These are phyloP conservation scores for Schlechtendalia chinensis DNA, from an alignment of 1,140 invertebrate species.

Conservation along the genomic window DNA sequence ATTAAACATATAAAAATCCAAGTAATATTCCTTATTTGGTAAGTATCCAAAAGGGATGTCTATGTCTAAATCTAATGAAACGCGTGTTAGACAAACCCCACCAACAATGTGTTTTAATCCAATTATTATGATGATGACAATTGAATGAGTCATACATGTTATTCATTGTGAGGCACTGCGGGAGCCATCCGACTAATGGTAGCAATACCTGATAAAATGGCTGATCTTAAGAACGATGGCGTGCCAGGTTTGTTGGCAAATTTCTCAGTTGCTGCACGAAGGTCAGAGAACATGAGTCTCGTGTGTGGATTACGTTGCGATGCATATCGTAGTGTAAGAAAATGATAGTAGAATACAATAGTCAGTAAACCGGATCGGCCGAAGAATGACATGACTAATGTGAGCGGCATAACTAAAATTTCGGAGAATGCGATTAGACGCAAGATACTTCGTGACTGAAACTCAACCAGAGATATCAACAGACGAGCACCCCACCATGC, in stretches of 20 bases:
- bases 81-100: slow-evolving; percentile 3
- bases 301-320: slow-evolving; percentile 94
- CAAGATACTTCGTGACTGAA: slow-evolving; percentile 82
- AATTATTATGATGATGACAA: slow-evolving; percentile 14
- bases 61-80: slow-evolving; percentile 35
- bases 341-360: slow-evolving; percentile 93
- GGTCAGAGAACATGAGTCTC: slow-evolving; percentile 80
- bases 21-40: slow-evolving; percentile 29
- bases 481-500: slow-evolving; percentile 84
- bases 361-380: slow-evolving; percentile 81
- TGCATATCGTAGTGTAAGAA: slow-evolving; percentile 81
- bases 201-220: slow-evolving; percentile 51
- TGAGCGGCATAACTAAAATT: slow-evolving; percentile 88
- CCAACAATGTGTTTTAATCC: slow-evolving; percentile 8
- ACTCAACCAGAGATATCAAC: slow-evolving; percentile 80
- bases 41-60: slow-evolving; percentile 7
- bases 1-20: slow-evolving; percentile 2
- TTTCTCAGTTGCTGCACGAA: slow-evolving; percentile 65
- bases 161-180: slow-evolving; percentile 15
- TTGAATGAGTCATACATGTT: slow-evolving; percentile 17
- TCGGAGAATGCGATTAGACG: slow-evolving; percentile 84
- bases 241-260: slow-evolving; percentile 63
- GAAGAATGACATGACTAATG: slow-evolving; percentile 79
- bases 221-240: slow-evolving; percentile 62
- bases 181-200: slow-evolving; percentile 52